A percentile compares a stretch with the other conserved stretches of the same genome.
These are phyloP conservation scores for Calliphora vicina DNA, from an alignment of 1,140 invertebrate genomes.

Conservation along the genomic window DNA sequence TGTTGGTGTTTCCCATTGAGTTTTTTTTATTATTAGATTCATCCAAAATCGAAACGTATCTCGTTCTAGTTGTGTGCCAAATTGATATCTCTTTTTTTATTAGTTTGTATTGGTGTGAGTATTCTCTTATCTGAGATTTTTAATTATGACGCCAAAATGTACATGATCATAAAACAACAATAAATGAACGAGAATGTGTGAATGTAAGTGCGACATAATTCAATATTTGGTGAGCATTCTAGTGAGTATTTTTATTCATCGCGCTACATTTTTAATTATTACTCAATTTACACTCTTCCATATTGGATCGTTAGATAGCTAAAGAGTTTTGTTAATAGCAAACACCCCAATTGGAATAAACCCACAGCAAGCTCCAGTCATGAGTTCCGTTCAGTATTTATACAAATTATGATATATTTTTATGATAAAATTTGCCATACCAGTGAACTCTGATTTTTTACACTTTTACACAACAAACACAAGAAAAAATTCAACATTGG, in stretches of 20 bases:
- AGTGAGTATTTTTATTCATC: neutral
- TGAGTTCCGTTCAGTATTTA: too few species aligned
- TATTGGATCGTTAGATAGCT: neutral
- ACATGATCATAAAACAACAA: conserved; percentile 4
- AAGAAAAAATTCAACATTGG: too few species aligned
- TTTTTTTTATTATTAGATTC: neutral
- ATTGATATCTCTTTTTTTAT: neutral
- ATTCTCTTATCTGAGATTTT: conserved; percentile 7
- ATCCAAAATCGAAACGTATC: neutral
- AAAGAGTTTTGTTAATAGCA: neutral
- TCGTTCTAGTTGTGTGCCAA: conserved; percentile 7
- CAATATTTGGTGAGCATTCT: neutral
- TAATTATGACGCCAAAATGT: conserved; percentile 13
- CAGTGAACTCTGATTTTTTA: too few species aligned
- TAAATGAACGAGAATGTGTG: neutral
- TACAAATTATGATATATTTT: too few species aligned
- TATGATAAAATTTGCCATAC: too few species aligned
- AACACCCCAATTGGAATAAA: neutral
- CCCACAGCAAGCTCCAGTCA: too few species aligned
- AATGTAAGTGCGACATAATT: neutral
- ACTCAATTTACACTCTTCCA: conserved; percentile 8
- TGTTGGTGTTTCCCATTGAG: neutral
- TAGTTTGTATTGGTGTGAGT: neutral
- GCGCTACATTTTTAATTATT: neutral
- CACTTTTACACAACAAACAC: too few species aligned